Base-by-base conservation (phyloP, 53 echinoderm and acorn worm genomes). In the Stichopus horrens region DNA sequence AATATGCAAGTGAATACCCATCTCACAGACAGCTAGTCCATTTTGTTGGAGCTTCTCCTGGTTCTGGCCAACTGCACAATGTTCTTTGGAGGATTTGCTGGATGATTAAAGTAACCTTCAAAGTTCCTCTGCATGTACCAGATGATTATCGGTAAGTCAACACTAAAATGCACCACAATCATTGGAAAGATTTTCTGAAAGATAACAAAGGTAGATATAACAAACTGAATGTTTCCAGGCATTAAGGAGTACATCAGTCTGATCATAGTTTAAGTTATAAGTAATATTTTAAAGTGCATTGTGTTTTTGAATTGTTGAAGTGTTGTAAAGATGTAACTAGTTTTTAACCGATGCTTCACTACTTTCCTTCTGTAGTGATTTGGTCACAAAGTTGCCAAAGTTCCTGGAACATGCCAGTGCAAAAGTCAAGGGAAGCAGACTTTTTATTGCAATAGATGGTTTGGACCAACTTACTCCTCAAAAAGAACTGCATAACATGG, bases 31-130 rank as follows among this genome's bases (percentile, higher is more conserved):
- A 87, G 52, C 52, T 95, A 65, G 87, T 93, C 21, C 99, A 99
- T 90, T 96, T 96, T 83, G 92, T 96, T 53, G 99, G 99, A 9
- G 99, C 99, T 23, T 93, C 94, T 54, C 93, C 93, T 52, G 96
- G 95, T 75, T 96, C 96, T 1, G 87, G 89, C 18, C 91, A 96
- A 11, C 88, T 93, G 8, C 52, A 84, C 21, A 88, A 92, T 18
- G 73, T 96, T 57, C 79, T 99, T 11, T 92, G 76, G 74, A 93
- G 96, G 52, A 79, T 99, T 13, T 96, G 99, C 58, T 89, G 78
- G 86, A 88, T 92, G 74, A 96, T 99, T 53, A 90, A 90, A 37
- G 76, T 86, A 53, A 87, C 88, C 21, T 99, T 94, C 57, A 90
- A 75, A 51, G 92, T 99, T 18, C 56, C 77, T 23, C 88, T 88